A percentile compares a stretch with the other conserved stretches of the same genome.
phyloP scores from a whole-genome alignment of 37 sponge, comb jelly and placozoan genomes.

The Spongia lamella region DNA sequence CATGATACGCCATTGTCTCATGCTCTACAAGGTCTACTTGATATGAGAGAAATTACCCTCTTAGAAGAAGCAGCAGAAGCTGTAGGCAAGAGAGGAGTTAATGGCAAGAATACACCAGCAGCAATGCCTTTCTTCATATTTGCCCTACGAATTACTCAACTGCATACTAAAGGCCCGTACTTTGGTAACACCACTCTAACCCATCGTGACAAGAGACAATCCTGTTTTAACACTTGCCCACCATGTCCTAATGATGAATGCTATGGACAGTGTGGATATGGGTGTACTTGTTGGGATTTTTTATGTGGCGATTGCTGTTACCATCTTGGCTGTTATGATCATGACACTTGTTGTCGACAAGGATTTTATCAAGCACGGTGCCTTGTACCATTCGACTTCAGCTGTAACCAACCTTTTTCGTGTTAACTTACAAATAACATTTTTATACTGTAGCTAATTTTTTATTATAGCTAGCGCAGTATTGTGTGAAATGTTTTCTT shows the following conservation, averaged over 20 bases:
- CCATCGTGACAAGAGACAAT: no score
- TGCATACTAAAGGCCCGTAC: not conserved
- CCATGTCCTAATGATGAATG: slow-evolving; percentile 72
- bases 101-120: slow-evolving; percentile 13
- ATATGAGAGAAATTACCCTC: slow-evolving; percentile 3
- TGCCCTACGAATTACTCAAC: slow-evolving; percentile 15
- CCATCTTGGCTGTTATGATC: slow-evolving; percentile 80
- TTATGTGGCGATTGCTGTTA: slow-evolving; percentile 89
- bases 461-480: no score
- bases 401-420: no score
- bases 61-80: slow-evolving; percentile 9
- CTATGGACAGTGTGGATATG: slow-evolving; percentile 74
- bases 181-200: no score
- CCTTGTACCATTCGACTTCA: no score
- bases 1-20: no score
- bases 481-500: no score
- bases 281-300: slow-evolving; percentile 81
- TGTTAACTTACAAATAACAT: no score
- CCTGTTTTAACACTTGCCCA: slow-evolving; percentile 42
- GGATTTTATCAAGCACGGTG: slow-evolving; percentile 21
- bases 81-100: slow-evolving; percentile 24
- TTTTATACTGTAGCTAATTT: no score
- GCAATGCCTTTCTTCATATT: slow-evolving; percentile 28
- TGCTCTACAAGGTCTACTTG: not conserved
- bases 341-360: slow-evolving; percentile 74